A percentile compares a stretch with the other conserved stretches of the same genome.
These are phyloP conservation scores for Brachyistius frenatus DNA, from an alignment of 2,113 vertebrate species.

Conservation along the genomic window DNA sequence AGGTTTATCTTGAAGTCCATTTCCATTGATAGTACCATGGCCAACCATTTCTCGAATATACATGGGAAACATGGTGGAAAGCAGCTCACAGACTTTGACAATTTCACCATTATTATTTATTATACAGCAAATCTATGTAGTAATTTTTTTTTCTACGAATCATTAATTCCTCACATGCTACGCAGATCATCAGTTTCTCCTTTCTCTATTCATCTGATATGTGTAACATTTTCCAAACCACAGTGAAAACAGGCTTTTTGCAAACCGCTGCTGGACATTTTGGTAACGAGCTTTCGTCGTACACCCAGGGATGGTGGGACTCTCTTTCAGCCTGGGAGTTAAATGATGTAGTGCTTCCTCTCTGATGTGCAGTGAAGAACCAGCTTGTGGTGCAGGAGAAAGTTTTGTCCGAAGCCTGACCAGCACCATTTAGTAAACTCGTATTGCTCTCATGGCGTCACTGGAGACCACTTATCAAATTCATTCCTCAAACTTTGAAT, in stretches of 20 bases:
- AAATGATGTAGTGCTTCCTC: not conserved
- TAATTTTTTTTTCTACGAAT: not conserved
- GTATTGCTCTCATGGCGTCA: not conserved
- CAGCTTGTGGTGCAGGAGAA: not conserved
- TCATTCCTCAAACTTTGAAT: slow-evolving; percentile 5
- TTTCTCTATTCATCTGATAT: not conserved
- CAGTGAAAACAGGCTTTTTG: not conserved
- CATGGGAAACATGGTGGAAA: not conserved
- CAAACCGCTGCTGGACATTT: slow-evolving; percentile 36
- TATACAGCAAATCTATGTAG: not conserved
- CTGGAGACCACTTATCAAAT: slow-evolving; percentile 16
- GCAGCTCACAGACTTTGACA: not conserved
- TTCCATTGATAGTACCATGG: not conserved
- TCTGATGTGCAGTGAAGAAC: not conserved
- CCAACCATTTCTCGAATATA: not conserved
- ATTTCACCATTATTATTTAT: not conserved
- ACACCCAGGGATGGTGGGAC: slow-evolving; percentile 1
- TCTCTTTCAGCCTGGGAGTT: slow-evolving; percentile 17
- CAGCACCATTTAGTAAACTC: slow-evolving; percentile 12
- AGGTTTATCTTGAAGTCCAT: not conserved
- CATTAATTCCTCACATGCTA: slow-evolving; percentile 12
- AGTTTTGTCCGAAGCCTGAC: slow-evolving; percentile 26
- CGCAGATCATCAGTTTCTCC: not conserved
- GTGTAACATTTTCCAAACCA: not conserved
- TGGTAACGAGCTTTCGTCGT: slow-evolving; percentile 16